Evolutionary conservation across 2,797 vertebrate genomes (phyloP), one percentile per base, ranked within the genome.

Genomic region (Chanos chanos): DNA sequence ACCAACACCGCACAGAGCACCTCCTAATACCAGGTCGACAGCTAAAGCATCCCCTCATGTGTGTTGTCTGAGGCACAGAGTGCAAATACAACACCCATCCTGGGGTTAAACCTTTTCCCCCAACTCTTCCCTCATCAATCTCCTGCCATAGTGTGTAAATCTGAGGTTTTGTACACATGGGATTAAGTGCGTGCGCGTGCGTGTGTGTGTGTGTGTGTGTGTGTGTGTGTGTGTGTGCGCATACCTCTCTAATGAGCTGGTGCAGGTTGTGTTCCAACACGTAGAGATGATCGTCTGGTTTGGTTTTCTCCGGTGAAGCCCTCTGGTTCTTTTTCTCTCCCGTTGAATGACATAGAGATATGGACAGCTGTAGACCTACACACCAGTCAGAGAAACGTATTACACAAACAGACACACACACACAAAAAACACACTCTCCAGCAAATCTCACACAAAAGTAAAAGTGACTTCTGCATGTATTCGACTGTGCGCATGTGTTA

Each of bases 231-330:
- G 39, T 40, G 39, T 40, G 39, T 40, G 39, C 18, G 18, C 18
- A 18, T 84, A 98, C 96, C 93, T 99, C 97, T 92, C 97, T 88
- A 68, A 99, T 98, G 75, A 99, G 89, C 3, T 98, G 94, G 76
- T 99, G 95, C 51, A 99, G 85, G 64, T 97, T 99, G 75, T 99
- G 97, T 64, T 99, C 97, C 2, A 99, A 82, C 7, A 99, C 96
- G 22, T 98, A 98, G 0, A 99, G 91, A 71, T 99, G 94, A 73
- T 98, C 95, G 12, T 98, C 97, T 1, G 92, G 84, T 73, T 88
- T 93, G 50, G 85, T 87, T 75, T 91, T 94, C 53, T 97, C 95
- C 7, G 93, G 87, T 69, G 91, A 87, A 1, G 78, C 52, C 34
- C 89, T 91, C 0, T 89, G 91, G 68, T 87, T 94, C 79, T 93